Evolutionary conservation across 2,888 invertebrate genomes (phyloP).

Genomic region (Hirtodrosophila confusa): DNA sequence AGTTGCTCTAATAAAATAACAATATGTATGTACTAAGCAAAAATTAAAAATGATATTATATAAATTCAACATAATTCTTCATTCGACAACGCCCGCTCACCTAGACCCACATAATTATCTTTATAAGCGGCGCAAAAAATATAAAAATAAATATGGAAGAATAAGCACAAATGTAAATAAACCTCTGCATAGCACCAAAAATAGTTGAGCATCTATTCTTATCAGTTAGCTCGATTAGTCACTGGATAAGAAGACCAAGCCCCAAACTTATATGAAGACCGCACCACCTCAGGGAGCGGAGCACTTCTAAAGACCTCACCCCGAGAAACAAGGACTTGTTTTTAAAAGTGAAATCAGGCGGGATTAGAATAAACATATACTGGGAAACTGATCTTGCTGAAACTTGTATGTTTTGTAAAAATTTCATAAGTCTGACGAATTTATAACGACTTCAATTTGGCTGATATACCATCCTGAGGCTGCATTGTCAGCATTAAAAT

Average conservation of each 20-base stretch:
- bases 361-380: too few relatives aligned
- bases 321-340: too few relatives aligned
- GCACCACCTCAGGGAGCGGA: too few relatives aligned
- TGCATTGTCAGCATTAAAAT: too few relatives aligned
- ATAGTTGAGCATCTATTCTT: slow-evolving; percentile 60
- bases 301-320: too few relatives aligned
- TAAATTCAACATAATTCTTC: slow-evolving; percentile 59
- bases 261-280: slow-evolving; percentile 4
- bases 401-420: too few relatives aligned
- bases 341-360: too few relatives aligned
- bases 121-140: slow-evolving; percentile 35
- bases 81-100: slow-evolving; percentile 52
- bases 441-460: too few relatives aligned
- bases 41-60: slow-evolving; percentile 41
- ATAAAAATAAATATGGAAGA: slow-evolving; percentile 22
- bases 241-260: slow-evolving; percentile 50
- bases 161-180: slow-evolving; percentile 49
- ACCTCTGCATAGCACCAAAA: slow-evolving; percentile 18
- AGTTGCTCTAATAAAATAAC: slow-evolving; percentile 33
- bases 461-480: too few relatives aligned
- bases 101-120: slow-evolving; percentile 73
- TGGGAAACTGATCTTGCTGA: too few relatives aligned
- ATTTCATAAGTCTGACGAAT: too few relatives aligned
- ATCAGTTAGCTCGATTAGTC: slow-evolving; percentile 42
- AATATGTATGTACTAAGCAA: neutral